Evolutionary conservation across 2,113 vertebrate species (phyloP), one percentile per base, ranked within the genome.

Genomic region (Nettapus auritus): DNA sequence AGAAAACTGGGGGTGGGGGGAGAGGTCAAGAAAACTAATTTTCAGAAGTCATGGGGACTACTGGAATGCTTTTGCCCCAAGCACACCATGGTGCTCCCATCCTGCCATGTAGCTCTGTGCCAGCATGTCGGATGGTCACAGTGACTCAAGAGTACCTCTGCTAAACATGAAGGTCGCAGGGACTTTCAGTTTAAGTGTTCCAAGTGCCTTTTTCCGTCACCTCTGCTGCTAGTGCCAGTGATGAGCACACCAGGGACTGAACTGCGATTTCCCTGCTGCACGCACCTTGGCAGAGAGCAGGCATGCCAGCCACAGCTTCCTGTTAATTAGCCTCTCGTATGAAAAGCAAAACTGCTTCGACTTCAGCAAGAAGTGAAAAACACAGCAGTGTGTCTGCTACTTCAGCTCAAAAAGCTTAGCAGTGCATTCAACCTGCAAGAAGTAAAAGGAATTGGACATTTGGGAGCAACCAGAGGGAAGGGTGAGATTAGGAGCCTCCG

Each of bases 241-340:
- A 88, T 3, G 8, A 62, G 87, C 67, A 14, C 12, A 4, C 73
- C 1, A 0, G 33, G 44, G 31, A 40, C 52, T 8, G 6, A 1
- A 34, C 26, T 1, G 1, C 1, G 0, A 17, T n/a, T 75, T 73
- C 71, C 70, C 34, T 8, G 2, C 3, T 15, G 38, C 5, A 0
- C 53, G 8, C 1, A 9, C 64, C 55, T 21, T 13, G 64, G 85
- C 77, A 11, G 5, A 8, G 31, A 36, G 53, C 0, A 1, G 56
- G 62, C 75, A 84, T 14, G 10, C 5, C 80, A 40, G 44, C 70
- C 70, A 7, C 46, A 1, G 90, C 31, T 52, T 42, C 82, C 82
- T 31, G 53, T 71, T 48, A 44, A 1, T 69, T 31, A 4, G 55
- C 63, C 46, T 25, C 48, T 1, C 34, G 42, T 19, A 69, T n/a